These are phyloP conservation scores for Andrena marginata DNA, from an alignment of 2,888 invertebrate genomes.

Conservation along the genomic window DNA sequence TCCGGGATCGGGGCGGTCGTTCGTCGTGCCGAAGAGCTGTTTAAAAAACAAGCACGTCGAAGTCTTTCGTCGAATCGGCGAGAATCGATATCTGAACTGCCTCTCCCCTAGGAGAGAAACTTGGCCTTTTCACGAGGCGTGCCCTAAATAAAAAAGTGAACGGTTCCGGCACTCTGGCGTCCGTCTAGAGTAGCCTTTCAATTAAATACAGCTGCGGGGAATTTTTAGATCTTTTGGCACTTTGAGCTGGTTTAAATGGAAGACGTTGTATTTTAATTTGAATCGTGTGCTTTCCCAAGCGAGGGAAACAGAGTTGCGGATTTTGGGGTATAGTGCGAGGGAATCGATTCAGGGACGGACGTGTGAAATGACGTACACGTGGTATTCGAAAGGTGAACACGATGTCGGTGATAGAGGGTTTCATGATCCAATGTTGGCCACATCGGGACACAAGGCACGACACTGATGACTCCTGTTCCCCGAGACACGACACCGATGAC, in stretches of 20 bases:
- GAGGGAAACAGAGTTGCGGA: too few relatives aligned
- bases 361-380: background rate
- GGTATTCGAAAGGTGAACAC: constrained; percentile 13
- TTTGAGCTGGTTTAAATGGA: background rate
- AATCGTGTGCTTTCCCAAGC: too few relatives aligned
- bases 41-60: constrained; percentile 65
- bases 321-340: background rate
- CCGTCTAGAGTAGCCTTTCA: constrained; percentile 29
- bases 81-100: constrained; percentile 69
- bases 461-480: constrained; percentile 39
- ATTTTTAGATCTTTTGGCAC: background rate
- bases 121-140: constrained; percentile 14
- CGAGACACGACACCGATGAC: constrained; percentile 41
- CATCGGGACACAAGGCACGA: constrained; percentile 9
- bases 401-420: constrained; percentile 7
- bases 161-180: constrained; percentile 1
- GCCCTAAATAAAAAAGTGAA: constrained; percentile 36
- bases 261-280: background rate
- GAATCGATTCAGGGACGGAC: background rate
- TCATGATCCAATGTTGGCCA: constrained; percentile 33
- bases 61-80: constrained; percentile 68
- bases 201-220: constrained; percentile 28
- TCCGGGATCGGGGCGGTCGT: constrained; percentile 49
- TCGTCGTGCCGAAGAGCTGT: constrained; percentile 50
- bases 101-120: constrained; percentile 22